Base-by-base conservation (phyloP, 2,113 vertebrate species). In the Daboia siamensis region DNA sequence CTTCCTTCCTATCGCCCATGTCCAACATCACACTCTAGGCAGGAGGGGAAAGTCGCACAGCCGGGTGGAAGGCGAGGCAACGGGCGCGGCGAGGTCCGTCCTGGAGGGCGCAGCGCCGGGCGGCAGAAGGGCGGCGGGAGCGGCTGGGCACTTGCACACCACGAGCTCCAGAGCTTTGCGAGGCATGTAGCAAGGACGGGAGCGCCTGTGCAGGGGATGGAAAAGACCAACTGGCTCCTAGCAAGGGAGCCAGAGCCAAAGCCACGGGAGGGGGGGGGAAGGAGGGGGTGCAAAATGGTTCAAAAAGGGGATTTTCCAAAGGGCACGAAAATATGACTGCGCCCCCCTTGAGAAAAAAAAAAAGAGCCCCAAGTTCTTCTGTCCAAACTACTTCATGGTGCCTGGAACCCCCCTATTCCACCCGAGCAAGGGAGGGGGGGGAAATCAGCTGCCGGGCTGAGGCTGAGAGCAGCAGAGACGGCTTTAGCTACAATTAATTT, bases 1-100 rank as follows among this genome's bases (percentile, higher is more conserved):
- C 98, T 98, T 99, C 99, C 98, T 99, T 99, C 98, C 99, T 98
- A 98, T 99, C 99, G 98, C 99, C 99, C 99, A 99, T 99, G 98
- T 99, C 99, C 99, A 99, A 98, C 99, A 99, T 99, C 98, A 99
- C 99, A 98, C 97, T 97, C 98, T 96, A 95, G 95, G 96, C 97
- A 96, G 97, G 97, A 56, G 86, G 94, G 91, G 94, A 94, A 95
- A 39, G 96, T 95, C 92, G 96, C 94, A 0, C 95, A 92, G 93
- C 91, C 94, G 94, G 93, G 94, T 94, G 95, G 86, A 95, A 93
- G 96, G 93, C 96, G 95, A 90, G 93, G 94, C 26, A 84, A 92
- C 90, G 85, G 94, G 90, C 93, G 61, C 91, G 13, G 92, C 69
- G 17, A 61, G 88, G 94, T 93, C 94, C 69, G 69, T 90, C 92